Evolutionary conservation across 2,797 vertebrate genomes (phyloP), one percentile per base, ranked within the genome.

Genomic region (Lacerta bilineata): DNA sequence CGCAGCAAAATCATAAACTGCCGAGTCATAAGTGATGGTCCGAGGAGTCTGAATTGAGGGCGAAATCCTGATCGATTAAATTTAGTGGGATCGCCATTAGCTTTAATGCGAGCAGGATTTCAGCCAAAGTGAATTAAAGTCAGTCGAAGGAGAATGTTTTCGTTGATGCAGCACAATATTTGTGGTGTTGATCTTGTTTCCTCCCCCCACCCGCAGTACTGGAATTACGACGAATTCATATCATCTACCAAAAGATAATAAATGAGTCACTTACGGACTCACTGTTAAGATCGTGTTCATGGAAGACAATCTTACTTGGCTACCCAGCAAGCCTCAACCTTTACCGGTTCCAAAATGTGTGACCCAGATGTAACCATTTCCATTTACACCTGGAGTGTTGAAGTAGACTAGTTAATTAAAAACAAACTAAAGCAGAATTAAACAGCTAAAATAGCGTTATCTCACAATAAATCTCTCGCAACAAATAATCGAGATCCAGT

Each of bases 71-170:
- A 69, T 83, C 39, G 25, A 83, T 69, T 69, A 29, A 29, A 69
- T 69, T 83, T 27, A 83, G 27, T 46, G 27, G 39, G 66, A 69
- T 83, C 8, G 17, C 81, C 27, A 43, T 69, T 83, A 69, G 64
- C 80, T 66, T 69, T 46, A 83, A 69, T 83, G 39, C 27, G 64
- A 71, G 41, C 66, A 20, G 66, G 66, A 83, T 18, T 41, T 27
- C 64, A 71, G 64, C 66, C 81, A 83, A 69, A 83, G 64, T 46
- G 66, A 83, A 69, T 83, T 69, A 46, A 83, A 83, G 39, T 83
- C 41, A 71, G 64, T 41, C 8, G 27, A 69, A 83, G 41, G 66
- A 29, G 4, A 15, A 43, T 5, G 8, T 18, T 69, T 83, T 46
- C 68, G 15, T 83, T 83, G 64, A 83, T 68, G 64, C n/a, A 25